Evolutionary conservation across 2,797 vertebrate species (phyloP).

Genomic region (Myiothlypis chrysogaster): DNA sequence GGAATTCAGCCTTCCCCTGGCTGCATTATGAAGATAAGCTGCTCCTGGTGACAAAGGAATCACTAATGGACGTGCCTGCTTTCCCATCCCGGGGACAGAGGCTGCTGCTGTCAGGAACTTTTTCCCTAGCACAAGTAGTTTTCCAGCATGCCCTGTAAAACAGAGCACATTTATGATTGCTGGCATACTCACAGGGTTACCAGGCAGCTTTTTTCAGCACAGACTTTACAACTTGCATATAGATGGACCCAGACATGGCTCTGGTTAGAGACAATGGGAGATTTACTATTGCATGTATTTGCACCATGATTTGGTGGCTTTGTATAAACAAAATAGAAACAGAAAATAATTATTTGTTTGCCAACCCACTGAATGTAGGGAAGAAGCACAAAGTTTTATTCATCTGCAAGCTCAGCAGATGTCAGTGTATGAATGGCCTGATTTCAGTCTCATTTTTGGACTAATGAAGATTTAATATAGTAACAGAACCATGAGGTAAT

Average conservation of each 20-base stretch:
- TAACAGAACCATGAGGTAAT: conserved; percentile 40
- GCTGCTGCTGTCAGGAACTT: conserved; percentile 31
- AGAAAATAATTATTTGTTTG: conserved; percentile 71
- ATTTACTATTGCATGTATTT: conserved; percentile 51
- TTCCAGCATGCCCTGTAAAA: background rate
- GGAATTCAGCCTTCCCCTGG: conserved; percentile 5
- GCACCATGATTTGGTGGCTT: conserved; percentile 18
- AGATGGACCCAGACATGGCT: conserved; percentile 19
- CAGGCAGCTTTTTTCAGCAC: conserved; percentile 23
- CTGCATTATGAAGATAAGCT: conserved; percentile 29
- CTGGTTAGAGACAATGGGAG: conserved; percentile 10
- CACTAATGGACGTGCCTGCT: background rate
- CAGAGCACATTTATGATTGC: conserved; percentile 8
- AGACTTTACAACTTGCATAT: conserved; percentile 29
- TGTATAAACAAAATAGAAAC: conserved; percentile 26
- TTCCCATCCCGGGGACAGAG: background rate
- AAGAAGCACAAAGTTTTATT: conserved; percentile 53
- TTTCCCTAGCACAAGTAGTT: background rate
- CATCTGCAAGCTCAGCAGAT: conserved; percentile 52
- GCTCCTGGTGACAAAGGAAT: conserved; percentile 16
- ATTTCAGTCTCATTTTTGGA: conserved; percentile 33
- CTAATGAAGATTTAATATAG: conserved; percentile 43
- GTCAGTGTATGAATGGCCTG: conserved; percentile 40
- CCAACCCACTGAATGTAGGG: conserved; percentile 39
- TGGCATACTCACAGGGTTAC: conserved; percentile 37